Conservation (phyloP, 1,140 invertebrate genomes). For the Matsumurasca onukii region DNA sequence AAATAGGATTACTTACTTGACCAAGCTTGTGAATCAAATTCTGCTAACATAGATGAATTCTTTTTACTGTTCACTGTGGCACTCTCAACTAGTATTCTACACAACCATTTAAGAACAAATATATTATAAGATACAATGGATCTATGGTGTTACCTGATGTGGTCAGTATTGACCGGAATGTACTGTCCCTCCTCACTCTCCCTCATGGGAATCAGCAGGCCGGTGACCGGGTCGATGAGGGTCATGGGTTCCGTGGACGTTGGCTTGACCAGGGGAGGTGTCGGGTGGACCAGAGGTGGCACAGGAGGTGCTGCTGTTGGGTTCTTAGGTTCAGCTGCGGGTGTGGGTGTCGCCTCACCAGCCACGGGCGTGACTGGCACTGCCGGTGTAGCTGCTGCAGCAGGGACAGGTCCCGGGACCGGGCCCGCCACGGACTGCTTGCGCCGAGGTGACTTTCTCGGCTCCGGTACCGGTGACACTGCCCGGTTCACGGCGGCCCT, state of each 20-base stretch:
- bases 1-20: too few relatives aligned
- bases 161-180: conserved; percentile 56
- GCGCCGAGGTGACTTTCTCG: conserved; percentile 39
- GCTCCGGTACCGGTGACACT: conserved; percentile 25
- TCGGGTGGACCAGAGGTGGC: background rate
- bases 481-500: conserved; percentile 38
- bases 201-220: conserved; percentile 67
- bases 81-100: too few relatives aligned
- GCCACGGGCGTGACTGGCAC: conserved; percentile 15
- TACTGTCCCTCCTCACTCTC: conserved; percentile 72
- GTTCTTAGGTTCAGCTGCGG: conserved; percentile 33
- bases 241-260: conserved; percentile 55
- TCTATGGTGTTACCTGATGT: conserved; percentile 36
- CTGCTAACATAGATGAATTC: too few relatives aligned
- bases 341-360: background rate
- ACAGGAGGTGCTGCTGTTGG: conserved; percentile 40
- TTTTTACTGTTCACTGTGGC: too few relatives aligned
- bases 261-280: conserved; percentile 30
- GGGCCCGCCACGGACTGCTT: conserved; percentile 42
- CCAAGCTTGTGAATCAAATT: too few relatives aligned
- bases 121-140: too few relatives aligned
- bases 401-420: conserved; percentile 40
- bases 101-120: too few relatives aligned
- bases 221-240: conserved; percentile 75
- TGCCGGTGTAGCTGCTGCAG: conserved; percentile 10